Evolutionary conservation across 2,888 invertebrate species (phyloP).

Genomic region (Molorchus minor): DNA sequence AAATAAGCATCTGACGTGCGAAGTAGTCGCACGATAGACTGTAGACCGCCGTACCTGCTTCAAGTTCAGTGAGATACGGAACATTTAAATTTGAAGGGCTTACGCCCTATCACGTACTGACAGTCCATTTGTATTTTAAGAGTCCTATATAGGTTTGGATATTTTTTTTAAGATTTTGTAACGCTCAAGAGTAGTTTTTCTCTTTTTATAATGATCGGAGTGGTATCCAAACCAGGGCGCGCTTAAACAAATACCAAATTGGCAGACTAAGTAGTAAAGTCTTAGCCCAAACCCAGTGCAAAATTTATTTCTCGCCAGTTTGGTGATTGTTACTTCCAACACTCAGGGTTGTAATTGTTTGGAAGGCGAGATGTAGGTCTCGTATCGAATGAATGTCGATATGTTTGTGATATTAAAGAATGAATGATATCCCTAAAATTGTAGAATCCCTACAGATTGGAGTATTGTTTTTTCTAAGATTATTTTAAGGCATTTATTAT

Average conservation of each 20-base stretch:
- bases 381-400: conserved; percentile 42
- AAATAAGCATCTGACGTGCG: conserved; percentile 57
- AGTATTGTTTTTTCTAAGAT: conserved; percentile 52
- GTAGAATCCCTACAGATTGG: conserved; percentile 46
- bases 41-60: conserved; percentile 59
- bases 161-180: conserved; percentile 61
- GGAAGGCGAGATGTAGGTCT: conserved; percentile 38
- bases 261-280: conserved; percentile 32
- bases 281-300: conserved; percentile 37
- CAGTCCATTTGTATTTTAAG: conserved; percentile 59
- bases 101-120: conserved; percentile 52
- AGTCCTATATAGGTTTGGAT: conserved; percentile 60
- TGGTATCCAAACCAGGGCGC: conserved; percentile 50
- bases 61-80: conserved; percentile 56
- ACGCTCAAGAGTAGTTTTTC: conserved; percentile 58
- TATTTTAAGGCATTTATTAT: conserved; percentile 58
- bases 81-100: conserved; percentile 45
- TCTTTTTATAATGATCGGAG: conserved; percentile 38
- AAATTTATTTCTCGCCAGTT: conserved; percentile 40
- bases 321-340: conserved; percentile 51
- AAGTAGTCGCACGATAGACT: conserved; percentile 55
- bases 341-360: conserved; percentile 53
- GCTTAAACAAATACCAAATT: conserved; percentile 46
- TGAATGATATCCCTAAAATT: conserved; percentile 42
- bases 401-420: conserved; percentile 43